These are phyloP conservation scores for Microcebus tavaratra DNA, from an alignment of 2,113 vertebrate species.

Conservation along the genomic window DNA sequence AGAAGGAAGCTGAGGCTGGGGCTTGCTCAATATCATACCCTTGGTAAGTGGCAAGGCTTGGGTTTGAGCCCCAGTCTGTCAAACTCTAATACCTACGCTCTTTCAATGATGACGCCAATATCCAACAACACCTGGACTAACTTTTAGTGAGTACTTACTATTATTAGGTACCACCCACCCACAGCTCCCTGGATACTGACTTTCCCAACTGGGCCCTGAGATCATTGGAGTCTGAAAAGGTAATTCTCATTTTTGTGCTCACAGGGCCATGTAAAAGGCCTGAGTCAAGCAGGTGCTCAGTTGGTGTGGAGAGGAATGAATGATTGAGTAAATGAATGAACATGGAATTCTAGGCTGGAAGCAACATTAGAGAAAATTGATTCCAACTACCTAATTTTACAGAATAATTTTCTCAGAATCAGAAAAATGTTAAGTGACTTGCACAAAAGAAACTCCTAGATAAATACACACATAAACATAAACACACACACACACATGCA, in stretches of 20 bases:
- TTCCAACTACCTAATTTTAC: neutral
- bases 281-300: neutral
- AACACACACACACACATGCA: neutral
- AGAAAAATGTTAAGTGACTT: conserved; percentile 22
- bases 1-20: neutral
- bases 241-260: neutral
- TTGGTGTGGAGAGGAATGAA: neutral
- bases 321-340: neutral
- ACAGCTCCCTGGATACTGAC: neutral
- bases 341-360: neutral
- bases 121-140: neutral
- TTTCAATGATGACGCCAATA: neutral
- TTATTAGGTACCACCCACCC: neutral
- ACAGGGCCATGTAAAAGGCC: neutral
- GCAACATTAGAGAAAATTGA: neutral
- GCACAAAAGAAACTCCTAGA: neutral
- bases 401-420: conserved; percentile 10
- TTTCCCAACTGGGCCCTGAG: neutral
- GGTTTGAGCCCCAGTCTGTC: neutral
- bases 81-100: too few species aligned
- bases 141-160: neutral
- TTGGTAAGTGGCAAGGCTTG: neutral
- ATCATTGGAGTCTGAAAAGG: neutral
- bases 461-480: neutral
- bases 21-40: neutral